These are phyloP conservation scores for Mobula birostris DNA, from an alignment of 2,113 vertebrate genomes.

Conservation along the genomic window DNA sequence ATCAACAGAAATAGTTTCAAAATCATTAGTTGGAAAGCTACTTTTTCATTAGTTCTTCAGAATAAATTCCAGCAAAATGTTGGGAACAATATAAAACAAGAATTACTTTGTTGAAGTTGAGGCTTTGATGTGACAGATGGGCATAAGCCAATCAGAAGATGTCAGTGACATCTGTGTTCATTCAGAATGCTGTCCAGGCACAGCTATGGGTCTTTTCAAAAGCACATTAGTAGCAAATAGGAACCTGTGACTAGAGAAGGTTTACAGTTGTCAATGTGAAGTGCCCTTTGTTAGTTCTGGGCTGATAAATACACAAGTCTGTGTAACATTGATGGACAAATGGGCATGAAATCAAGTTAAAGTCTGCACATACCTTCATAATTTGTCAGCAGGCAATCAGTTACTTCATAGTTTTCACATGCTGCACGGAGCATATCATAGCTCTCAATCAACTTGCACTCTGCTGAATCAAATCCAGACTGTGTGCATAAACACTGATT, in stretches of 20 bases:
- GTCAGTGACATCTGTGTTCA: neutral
- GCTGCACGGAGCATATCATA: neutral
- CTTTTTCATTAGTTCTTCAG: neutral
- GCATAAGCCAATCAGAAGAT: neutral
- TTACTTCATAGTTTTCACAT: neutral
- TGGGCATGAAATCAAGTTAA: neutral
- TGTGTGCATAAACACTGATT: neutral
- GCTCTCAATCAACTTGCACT: neutral
- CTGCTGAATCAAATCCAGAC: neutral
- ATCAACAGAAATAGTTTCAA: neutral
- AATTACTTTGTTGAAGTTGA: neutral
- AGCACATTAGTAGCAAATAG: neutral
- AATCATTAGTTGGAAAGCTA: neutral
- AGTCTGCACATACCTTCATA: neutral
- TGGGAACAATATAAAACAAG: neutral
- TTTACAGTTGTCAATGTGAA: neutral
- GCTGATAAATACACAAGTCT: neutral
- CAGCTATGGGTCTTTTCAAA: neutral
- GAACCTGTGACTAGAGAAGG: neutral
- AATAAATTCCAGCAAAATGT: neutral
- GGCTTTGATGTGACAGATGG: neutral
- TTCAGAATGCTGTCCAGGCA: neutral
- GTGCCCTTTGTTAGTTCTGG: neutral
- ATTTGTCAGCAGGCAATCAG: neutral
- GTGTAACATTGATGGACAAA: neutral